Percentiles rank a stretch among this genome's conserved stretches.
Conservation (phyloP, 2,888 invertebrate species). For the Lepidochitona cinerea region DNA sequence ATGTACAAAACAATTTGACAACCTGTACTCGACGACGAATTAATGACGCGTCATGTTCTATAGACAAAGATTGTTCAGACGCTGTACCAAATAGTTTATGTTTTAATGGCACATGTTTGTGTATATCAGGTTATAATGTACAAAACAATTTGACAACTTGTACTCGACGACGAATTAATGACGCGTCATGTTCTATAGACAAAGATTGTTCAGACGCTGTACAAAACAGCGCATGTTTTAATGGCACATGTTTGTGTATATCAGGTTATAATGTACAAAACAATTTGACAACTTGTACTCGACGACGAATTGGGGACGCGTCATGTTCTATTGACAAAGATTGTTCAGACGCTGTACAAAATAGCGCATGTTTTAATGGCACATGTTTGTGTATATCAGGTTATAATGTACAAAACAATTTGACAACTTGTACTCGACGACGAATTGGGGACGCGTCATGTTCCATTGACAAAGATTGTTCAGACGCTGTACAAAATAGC, state of each 20-base stretch:
- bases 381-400: constrained; percentile 31
- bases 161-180: constrained; percentile 14
- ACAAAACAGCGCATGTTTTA: constrained; percentile 17
- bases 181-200: constrained; percentile 3
- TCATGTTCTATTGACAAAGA: constrained; percentile 23
- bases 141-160: constrained; percentile 14
- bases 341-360: constrained; percentile 28
- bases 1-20: background rate
- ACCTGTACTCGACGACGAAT: constrained; percentile 14
- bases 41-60: constrained; percentile 13
- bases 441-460: constrained; percentile 24
- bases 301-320: constrained; percentile 19
- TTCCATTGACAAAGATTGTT: constrained; percentile 27
- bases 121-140: constrained; percentile 28
- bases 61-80: constrained; percentile 18
- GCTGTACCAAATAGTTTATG: constrained; percentile 19
- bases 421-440: constrained; percentile 1
- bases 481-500: constrained; percentile 28
- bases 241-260: constrained; percentile 15
- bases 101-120: constrained; percentile 25
- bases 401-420: constrained; percentile 17
- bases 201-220: constrained; percentile 19
- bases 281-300: background rate
- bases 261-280: constrained; percentile 12
- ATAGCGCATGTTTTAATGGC: constrained; percentile 29